Evolutionary conservation across 2,888 invertebrate species (phyloP), one percentile per base, ranked within the genome.

Genomic region (Meteorus colon): DNA sequence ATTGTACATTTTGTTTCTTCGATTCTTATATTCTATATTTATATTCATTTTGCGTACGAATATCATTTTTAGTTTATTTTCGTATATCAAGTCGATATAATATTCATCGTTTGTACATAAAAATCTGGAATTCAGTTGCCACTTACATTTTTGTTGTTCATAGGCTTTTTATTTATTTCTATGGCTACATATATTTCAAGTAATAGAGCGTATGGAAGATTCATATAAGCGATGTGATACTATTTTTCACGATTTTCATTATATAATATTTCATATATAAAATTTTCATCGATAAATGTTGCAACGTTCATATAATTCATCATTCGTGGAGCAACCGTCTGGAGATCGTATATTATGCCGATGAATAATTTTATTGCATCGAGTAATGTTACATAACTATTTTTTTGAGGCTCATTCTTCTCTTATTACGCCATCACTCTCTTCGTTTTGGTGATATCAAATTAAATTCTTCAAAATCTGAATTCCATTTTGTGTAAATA

Each of bases 1-100:
- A 31, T 31, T 65, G 29, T 48, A 70, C 55, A 34, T 63, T 69
- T 59, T 41, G 8, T 41, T 37, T 29, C 16, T 27, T 6, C 24
- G 14, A 31, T 34, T 31, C 31, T n/a, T 45, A 41, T 29, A 51
- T 62, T 67, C 51, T 70, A 66, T 69, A 63, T 60, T 48, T 16
- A 2, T 55, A 24, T 41, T 24, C 29, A 37, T 55, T 65, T 70
- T 41, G 10, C 8, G 14, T 37, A 60, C 19, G 19, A 27, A 41
- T 66, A 37, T 31, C 10, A 12, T 55, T 55, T 37, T 72, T 14
- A 16, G 19, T 48, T 10, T n/a, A 19, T 24, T 51, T n/a, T 14
- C 19, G 14, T 16, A 6, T 45, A 51, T 48, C 5, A 1, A n/a
- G 4, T 19, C 8, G 19, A 55, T 48, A 0, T 19, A 55, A 55